Percentiles rank a stretch among this genome's conserved stretches.
Conservation (phyloP, 2,113 vertebrate genomes). For the Colossoma macropomum region DNA sequence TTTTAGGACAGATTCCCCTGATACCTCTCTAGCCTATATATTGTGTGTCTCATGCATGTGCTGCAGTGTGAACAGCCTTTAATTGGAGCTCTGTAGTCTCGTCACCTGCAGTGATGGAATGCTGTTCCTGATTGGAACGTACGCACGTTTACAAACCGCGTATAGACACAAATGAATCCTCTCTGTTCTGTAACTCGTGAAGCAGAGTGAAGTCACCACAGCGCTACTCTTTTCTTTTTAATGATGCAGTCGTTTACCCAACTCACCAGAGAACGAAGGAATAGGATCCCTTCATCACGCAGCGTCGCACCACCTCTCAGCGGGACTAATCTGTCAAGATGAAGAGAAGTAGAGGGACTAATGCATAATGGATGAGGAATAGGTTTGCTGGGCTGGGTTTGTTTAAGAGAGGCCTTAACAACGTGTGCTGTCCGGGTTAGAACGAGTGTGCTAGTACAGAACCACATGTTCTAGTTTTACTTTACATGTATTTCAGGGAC, state of each 20-base stretch:
- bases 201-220: slow-evolving; percentile 33
- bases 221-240: slow-evolving; percentile 41
- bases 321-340: slow-evolving; percentile 46
- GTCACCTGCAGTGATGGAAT: neutral
- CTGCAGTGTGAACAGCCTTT: neutral
- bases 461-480: slow-evolving; percentile 2
- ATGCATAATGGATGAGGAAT: slow-evolving; percentile 47
- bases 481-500: slow-evolving; percentile 7
- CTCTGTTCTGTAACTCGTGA: neutral
- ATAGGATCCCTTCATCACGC: neutral
- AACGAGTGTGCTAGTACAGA: neutral
- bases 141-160: neutral
- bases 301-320: slow-evolving; percentile 7
- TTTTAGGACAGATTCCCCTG: too few relatives aligned
- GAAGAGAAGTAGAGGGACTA: slow-evolving; percentile 30
- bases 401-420: slow-evolving; percentile 39
- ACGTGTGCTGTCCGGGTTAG: slow-evolving; percentile 11
- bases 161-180: neutral
- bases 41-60: neutral
- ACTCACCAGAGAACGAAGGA: slow-evolving; percentile 33
- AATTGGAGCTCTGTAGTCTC: neutral
- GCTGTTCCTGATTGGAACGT: neutral
- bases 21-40: neutral
- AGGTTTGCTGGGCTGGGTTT: slow-evolving; percentile 38
- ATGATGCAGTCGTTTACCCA: slow-evolving; percentile 46